Base-by-base conservation (phyloP, 2,113 vertebrate species). In the Ameiurus melas region DNA sequence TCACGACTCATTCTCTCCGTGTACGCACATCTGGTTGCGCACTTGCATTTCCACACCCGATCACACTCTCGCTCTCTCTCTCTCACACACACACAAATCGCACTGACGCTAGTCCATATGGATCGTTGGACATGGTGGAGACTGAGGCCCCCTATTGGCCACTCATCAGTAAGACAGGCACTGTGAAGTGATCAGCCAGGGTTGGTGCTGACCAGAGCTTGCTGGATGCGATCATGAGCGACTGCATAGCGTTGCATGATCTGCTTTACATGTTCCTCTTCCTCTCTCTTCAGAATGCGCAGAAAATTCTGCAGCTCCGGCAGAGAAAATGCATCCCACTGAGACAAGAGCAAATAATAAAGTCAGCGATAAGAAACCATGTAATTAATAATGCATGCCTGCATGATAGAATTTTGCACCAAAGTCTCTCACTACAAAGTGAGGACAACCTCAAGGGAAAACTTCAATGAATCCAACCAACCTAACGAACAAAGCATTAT, bases 301-400 rank as follows among this genome's bases (percentile, higher is more conserved):
- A 99, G 93, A 91, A 99, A 99, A 93, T 99, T 99, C 87, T 97
- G 96, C 89, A 99, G 93, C 93, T 99, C 98, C 0, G 98, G 98
- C 94, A 97, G 94, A 27, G 96, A 97, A 93, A 99, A 99, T 3
- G 98, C 98, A 0, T 99, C 97, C 98, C 98, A 99, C 98, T 99
- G 95, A 14, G 84, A 83, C 89, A 75, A 75, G 89, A 66, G 90
- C 8, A 7, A 75, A 88, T n/a, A 89, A 75, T 27, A 60, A 58
- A 14, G 36, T 39, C 64, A 85, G 27, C 9, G 16, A 86, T 86
- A 87, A 78, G 33, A 20, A 33, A 66, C 4, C 20, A 80, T 86
- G 66, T 53, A 47, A n/a, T 79, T 60, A 78, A 62, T 77, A 62
- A 58, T 71, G 17, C 64, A 85, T 85, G 64, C 33, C 47, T 14